These are phyloP conservation scores for Glossophaga mutica DNA, from an alignment of 2,797 vertebrate species.

Conservation along the genomic window DNA sequence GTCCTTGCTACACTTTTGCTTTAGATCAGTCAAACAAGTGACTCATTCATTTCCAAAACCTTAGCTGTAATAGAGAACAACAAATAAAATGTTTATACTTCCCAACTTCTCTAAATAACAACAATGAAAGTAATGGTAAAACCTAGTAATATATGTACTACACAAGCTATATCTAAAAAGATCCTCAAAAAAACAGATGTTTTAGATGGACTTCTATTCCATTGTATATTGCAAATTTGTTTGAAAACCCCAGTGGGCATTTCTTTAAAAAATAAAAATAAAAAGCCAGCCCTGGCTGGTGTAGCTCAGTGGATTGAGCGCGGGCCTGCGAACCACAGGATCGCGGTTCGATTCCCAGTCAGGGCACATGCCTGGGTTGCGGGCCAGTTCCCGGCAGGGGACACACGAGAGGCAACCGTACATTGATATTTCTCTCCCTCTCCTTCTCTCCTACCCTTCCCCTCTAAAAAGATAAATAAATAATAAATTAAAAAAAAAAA, in stretches of 20 bases:
- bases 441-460: too few relatives aligned
- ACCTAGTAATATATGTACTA: background rate
- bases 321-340: too few relatives aligned
- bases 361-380: too few relatives aligned
- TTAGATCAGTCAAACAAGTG: background rate
- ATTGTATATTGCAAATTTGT: background rate
- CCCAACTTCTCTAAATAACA: background rate
- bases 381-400: too few relatives aligned
- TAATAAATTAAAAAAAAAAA: background rate
- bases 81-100: background rate
- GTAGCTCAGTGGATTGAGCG: too few relatives aligned
- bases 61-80: background rate
- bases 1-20: background rate
- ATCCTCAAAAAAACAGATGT: background rate
- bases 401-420: too few relatives aligned
- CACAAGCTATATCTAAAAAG: background rate
- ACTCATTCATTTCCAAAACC: background rate
- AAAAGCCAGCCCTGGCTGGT: background rate
- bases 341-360: too few relatives aligned
- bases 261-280: background rate
- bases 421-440: too few relatives aligned
- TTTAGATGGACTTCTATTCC: background rate
- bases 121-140: background rate
- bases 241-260: background rate
- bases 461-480: too few relatives aligned